Evolutionary conservation across 2,113 vertebrate species (phyloP).

Genomic region (Nothocercus nigrocapillus): DNA sequence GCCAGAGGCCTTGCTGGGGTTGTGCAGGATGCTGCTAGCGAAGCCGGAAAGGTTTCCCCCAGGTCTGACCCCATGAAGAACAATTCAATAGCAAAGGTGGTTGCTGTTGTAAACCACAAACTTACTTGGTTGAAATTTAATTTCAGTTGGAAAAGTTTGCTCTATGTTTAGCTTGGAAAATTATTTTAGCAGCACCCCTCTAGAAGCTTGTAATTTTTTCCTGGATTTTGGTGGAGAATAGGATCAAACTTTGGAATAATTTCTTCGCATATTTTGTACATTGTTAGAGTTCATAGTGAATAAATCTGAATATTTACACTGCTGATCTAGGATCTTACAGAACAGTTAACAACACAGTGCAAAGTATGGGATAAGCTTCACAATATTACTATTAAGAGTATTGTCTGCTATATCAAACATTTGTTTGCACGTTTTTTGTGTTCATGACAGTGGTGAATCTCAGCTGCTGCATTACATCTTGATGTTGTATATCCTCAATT

Average conservation of each 20-base stretch:
- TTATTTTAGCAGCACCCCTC: not conserved
- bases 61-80: not conserved
- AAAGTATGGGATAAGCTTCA: not conserved
- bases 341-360: not conserved
- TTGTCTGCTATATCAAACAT: not conserved
- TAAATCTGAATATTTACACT: not conserved
- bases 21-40: not conserved
- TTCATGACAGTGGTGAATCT: not conserved
- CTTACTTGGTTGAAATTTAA: not conserved
- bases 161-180: not conserved
- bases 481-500: not conserved
- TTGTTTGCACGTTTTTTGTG: not conserved
- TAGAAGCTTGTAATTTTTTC: not conserved
- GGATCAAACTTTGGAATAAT: not conserved
- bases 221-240: not conserved
- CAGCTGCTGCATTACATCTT: not conserved
- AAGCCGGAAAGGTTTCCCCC: not conserved
- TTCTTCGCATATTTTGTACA: not conserved
- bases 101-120: not conserved
- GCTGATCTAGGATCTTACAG: not conserved
- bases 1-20: accelerated
- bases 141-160: not conserved
- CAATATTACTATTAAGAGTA: not conserved
- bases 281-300: not conserved
- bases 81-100: not conserved